Evolutionary conservation across 1,140 invertebrate species (phyloP), one percentile per base, ranked within the genome.

Genomic region (Anadara kagoshimensis): DNA sequence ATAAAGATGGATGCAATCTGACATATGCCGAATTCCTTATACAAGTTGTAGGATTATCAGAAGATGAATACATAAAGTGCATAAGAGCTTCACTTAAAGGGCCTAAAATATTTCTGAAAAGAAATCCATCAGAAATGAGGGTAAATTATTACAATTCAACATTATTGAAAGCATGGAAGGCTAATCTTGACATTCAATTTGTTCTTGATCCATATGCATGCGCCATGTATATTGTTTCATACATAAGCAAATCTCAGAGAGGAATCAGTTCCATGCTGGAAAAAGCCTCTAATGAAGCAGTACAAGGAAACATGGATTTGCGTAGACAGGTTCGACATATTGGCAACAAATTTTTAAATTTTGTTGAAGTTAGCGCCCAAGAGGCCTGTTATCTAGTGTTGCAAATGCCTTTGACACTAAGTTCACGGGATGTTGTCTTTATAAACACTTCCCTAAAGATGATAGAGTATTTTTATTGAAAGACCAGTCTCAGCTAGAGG

Each of bases 221-320:
- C 68, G 71, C 61, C 47, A 29, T 57, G 36, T 83, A 75, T 58
- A 81, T 78, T 53, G 67, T 65, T 22, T 69, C 62, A 41, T 77
- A 76, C 59, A 81, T 80, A 44, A 66, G n/a, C 43, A 83, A 81
- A 66, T 62, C 64, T 5, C 76, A 79, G 29, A 70, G 74, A 64
- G 81, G 77, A 12, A 79, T 81, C 54, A 76, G 73, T 51, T 26
- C 53, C n/a, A 26, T 81, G 36, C n/a, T 81, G 22, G 24, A 73
- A 45, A 24, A 68, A 44, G 75, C 75, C 10, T 22, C 45, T 24
- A 68, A 74, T 61, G 79, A 81, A 69, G 77, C 68, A 8, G 53
- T 18, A 53, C 41, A 73, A 51, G 75, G 70, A 18, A 80, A 78
- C 29, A 22, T 56, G 18, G 66, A 69, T 59, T 24, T 80, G 1